Base-by-base conservation (phyloP, 2,888 invertebrate species). In the Epistrophe eligans region DNA sequence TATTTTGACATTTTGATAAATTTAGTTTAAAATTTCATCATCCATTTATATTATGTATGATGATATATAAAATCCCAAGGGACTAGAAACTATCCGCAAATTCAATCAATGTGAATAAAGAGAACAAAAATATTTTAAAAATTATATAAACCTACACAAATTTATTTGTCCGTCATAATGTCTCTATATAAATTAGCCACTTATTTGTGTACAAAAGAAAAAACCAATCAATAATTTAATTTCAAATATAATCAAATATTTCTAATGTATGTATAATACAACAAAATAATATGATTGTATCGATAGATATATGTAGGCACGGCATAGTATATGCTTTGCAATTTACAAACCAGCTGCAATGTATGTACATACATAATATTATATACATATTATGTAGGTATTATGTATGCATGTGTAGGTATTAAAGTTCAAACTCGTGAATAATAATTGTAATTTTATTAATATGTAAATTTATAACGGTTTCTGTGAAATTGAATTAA, bases 211-310 rank as follows among this genome's bases (percentile, higher is more conserved):
- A 24, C 40, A 38, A 60, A 19, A 57, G 24, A 35, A 1, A 57
- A 40, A 35, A 1, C 40, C 15, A 60, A 60, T 60, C 60, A 40
- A 60, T 60, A 60, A 60, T 60, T 40, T 60, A 40, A 40, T 60
- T 40, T 40, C 11, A 60, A 60, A 40, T 40, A 19, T 60, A 40
- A 40, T 60, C 38, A 60, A 40, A 19, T 11, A 17, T 17, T n/a
- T 7, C 32, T 32, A 32, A 32, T 32, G 7, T 32, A 32, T 5
- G 5, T 35, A 28, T 15, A 58, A 38, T 11, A 11, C 17, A 58
- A 38, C 19, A 40, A 60, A 19, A 40, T 60, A 60, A 40, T 19
- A 24, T 3, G 24, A 24, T 24, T 24, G 13, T 17, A 32, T 32
- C 24, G 1, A 7, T 32, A 32, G 2, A 5, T 32, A 32, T 2